Percentiles rank a stretch among this genome's conserved stretches.
These are phyloP conservation scores for Synanthedon tipuliformis DNA, from an alignment of 2,888 invertebrate genomes.

Conservation along the genomic window DNA sequence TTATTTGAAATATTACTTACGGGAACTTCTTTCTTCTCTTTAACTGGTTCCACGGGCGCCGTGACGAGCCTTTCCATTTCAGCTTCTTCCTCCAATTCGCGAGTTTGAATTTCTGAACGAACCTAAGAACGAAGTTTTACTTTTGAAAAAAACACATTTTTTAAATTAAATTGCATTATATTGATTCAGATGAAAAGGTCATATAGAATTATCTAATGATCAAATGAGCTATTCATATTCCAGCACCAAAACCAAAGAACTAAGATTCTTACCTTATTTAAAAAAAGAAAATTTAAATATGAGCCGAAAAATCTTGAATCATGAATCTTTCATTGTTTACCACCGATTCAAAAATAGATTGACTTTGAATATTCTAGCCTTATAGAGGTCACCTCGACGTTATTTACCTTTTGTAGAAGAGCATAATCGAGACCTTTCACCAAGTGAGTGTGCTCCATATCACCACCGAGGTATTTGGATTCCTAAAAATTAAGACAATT, in stretches of 20 bases:
- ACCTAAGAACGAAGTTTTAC: conserved; percentile 71
- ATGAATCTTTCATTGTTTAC: no score
- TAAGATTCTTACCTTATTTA: neutral
- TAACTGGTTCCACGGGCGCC: conserved; percentile 28
- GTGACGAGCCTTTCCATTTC: conserved; percentile 82
- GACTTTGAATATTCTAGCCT: neutral
- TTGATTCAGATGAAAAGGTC: no score
- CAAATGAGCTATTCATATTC: no score
- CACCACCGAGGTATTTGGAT: conserved; percentile 99
- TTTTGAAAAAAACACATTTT: neutral
- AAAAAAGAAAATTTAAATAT: no score
- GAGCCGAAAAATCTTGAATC: no score
- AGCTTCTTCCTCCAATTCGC: conserved; percentile 84
- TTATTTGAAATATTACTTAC: neutral
- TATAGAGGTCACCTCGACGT: neutral
- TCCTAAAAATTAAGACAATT: conserved; percentile 68
- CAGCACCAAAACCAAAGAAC: neutral
- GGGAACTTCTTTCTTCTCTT: conserved; percentile 60
- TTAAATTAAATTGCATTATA: neutral
- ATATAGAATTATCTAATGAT: no score
- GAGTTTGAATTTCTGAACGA: conserved; percentile 84
- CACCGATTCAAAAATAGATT: no score
- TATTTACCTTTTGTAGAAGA: conserved; percentile 75
- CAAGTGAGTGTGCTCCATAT: conserved; percentile 99
- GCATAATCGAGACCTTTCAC: conserved; percentile 91